phyloP scores from a whole-genome alignment of 2,888 invertebrate species.

The Netelia melanura region DNA sequence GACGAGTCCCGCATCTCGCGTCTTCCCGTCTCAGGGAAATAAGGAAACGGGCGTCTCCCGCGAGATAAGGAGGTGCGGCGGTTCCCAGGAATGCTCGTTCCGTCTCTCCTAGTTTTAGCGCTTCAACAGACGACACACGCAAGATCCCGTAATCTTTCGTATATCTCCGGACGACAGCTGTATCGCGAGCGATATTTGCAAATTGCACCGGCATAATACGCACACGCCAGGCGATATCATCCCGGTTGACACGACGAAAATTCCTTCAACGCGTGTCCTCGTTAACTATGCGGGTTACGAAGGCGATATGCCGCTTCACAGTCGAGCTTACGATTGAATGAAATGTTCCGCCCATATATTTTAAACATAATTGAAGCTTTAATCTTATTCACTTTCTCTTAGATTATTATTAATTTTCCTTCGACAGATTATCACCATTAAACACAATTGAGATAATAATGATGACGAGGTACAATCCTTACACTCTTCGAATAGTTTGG shows the following conservation, averaged over 20 bases:
- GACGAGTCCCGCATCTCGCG: conserved; percentile 20
- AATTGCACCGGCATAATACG: conserved; percentile 23
- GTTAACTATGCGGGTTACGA: conserved; percentile 8
- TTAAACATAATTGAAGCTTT: not conserved
- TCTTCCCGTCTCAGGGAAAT: conserved; percentile 21
- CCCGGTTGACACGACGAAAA: conserved; percentile 1
- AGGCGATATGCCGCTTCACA: not conserved
- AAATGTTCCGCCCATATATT: not conserved
- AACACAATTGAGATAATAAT: conserved; percentile 14
- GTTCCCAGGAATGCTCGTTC: conserved; percentile 43
- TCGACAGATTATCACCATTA: conserved; percentile 26
- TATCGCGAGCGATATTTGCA: conserved; percentile 40
- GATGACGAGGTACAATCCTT: conserved; percentile 29
- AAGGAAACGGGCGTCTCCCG: conserved; percentile 39
- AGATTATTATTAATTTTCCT: conserved; percentile 16
- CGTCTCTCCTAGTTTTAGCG: conserved; percentile 7
- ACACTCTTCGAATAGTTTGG: conserved; percentile 1
- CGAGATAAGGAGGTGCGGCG: conserved; percentile 22
- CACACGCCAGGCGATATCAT: not conserved
- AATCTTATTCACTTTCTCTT: not conserved
- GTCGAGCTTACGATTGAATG: not conserved
- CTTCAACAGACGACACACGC: conserved; percentile 37
- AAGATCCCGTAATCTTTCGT: conserved; percentile 54
- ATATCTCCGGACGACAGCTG: conserved; percentile 41
- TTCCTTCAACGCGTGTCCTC: not conserved